Percentiles rank a stretch among this genome's conserved stretches.
Conservation (phyloP, 2,797 vertebrate genomes). For the Periophthalmus magnuspinnatus region DNA sequence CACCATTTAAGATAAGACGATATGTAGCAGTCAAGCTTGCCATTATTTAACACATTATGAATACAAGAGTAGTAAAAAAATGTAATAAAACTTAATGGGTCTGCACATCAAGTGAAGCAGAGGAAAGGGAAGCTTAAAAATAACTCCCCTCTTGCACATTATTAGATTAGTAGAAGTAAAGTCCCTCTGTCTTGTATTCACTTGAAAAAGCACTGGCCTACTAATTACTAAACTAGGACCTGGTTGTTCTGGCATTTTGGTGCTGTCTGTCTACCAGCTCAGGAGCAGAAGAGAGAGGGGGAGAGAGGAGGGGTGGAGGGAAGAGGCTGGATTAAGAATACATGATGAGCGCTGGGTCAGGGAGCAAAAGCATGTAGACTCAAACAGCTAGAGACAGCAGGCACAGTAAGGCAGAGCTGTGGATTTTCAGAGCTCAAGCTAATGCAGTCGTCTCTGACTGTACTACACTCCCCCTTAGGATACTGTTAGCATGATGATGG, state of each 20-base stretch:
- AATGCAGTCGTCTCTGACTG: slow-evolving; percentile 15
- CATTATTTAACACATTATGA: not conserved
- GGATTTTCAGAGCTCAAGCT: slow-evolving; percentile 13
- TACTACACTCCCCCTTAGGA: slow-evolving; percentile 19
- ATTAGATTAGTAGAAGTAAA: not conserved
- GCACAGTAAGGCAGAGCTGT: slow-evolving; percentile 18
- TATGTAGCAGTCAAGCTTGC: not conserved
- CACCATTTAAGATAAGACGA: not conserved
- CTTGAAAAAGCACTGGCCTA: slow-evolving; percentile 73
- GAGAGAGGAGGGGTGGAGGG: not conserved
- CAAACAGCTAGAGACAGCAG: slow-evolving; percentile 33
- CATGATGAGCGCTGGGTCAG: slow-evolving; percentile 33
- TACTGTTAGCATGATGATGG: slow-evolving; percentile 13
- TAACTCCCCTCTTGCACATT: not conserved
- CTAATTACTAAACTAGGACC: slow-evolving; percentile 73
- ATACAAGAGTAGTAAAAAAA: not conserved
- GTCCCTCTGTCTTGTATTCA: slow-evolving; percentile 52
- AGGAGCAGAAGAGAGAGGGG: slow-evolving; percentile 5
- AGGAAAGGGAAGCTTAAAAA: not conserved
- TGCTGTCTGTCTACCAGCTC: slow-evolving; percentile 21
- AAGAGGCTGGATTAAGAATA: slow-evolving; percentile 49
- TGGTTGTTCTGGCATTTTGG: slow-evolving; percentile 47
- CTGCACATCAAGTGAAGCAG: not conserved
- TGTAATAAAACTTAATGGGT: not conserved
- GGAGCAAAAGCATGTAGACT: slow-evolving; percentile 24